Conservation (phyloP, 2,888 invertebrate species). For the Agrochola litura region DNA sequence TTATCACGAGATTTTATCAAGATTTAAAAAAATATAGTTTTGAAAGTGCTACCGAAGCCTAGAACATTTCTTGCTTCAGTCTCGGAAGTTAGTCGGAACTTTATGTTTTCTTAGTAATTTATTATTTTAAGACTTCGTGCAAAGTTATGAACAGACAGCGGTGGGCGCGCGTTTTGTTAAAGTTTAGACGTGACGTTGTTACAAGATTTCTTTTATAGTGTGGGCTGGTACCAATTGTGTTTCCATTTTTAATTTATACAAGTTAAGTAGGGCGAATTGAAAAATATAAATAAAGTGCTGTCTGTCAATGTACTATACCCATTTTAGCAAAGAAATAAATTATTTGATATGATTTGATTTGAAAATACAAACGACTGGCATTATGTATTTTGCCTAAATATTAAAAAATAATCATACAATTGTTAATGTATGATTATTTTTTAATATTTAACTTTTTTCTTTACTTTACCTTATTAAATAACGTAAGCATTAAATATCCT, state of each 20-base stretch:
- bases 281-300: not conserved
- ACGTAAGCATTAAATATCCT: too few species aligned
- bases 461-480: not conserved
- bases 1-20: conserved; percentile 26
- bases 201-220: not conserved
- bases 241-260: not conserved
- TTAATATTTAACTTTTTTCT: too few species aligned
- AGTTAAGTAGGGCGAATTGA: not conserved
- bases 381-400: not conserved
- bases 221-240: not conserved
- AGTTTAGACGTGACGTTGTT: conserved; percentile 15
- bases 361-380: not conserved
- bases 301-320: too few species aligned
- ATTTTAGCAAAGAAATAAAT: too few species aligned
- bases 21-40: conserved; percentile 29
- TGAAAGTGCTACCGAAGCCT: conserved; percentile 36
- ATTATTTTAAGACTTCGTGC: conserved; percentile 50
- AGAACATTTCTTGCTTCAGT: conserved; percentile 42
- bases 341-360: too few species aligned
- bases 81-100: conserved; percentile 49
- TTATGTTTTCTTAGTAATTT: conserved; percentile 58
- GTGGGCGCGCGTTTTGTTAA: conserved; percentile 10
- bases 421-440: too few species aligned
- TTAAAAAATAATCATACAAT: too few species aligned
- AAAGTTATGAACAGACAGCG: conserved; percentile 8